Percentiles rank a stretch among this genome's conserved stretches.
Evolutionary conservation across 53 echinoderm and acorn worm genomes (phyloP).

Genomic region (Mesocentrotus franciscanus): DNA sequence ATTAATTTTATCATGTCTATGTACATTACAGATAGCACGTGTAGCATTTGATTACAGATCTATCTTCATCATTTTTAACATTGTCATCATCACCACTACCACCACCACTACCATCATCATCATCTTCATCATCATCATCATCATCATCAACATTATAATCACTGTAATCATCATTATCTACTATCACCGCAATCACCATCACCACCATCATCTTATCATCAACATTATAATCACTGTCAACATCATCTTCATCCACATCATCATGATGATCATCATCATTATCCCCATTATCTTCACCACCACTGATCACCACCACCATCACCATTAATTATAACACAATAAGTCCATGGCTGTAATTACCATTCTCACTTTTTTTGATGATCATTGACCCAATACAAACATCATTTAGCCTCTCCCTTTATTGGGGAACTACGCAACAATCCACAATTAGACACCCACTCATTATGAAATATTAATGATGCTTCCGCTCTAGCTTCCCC

Average conservation of each 20-base stretch:
- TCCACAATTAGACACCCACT: slow-evolving; percentile 30
- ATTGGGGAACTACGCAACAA: neutral
- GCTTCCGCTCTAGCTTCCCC: neutral
- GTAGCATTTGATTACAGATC: neutral
- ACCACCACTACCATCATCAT: too few species aligned
- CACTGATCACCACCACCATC: neutral
- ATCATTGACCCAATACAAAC: slow-evolving; percentile 46
- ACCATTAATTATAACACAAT: neutral
- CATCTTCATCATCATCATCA: too few species aligned
- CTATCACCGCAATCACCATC: neutral
- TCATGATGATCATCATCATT: neutral
- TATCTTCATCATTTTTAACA: neutral
- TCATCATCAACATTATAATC: too few species aligned
- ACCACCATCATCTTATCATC: neutral
- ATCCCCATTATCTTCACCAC: neutral
- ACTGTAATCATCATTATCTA: too few species aligned
- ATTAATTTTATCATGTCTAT: neutral
- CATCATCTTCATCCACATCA: neutral
- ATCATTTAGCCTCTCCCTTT: slow-evolving; percentile 4
- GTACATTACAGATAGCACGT: neutral
- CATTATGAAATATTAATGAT: neutral
- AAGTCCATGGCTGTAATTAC: neutral
- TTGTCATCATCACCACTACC: too few species aligned
- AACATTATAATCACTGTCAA: neutral
- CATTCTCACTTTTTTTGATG: neutral